Conservation (phyloP, 2,888 invertebrate genomes). For the Emmelina monodactyla region DNA sequence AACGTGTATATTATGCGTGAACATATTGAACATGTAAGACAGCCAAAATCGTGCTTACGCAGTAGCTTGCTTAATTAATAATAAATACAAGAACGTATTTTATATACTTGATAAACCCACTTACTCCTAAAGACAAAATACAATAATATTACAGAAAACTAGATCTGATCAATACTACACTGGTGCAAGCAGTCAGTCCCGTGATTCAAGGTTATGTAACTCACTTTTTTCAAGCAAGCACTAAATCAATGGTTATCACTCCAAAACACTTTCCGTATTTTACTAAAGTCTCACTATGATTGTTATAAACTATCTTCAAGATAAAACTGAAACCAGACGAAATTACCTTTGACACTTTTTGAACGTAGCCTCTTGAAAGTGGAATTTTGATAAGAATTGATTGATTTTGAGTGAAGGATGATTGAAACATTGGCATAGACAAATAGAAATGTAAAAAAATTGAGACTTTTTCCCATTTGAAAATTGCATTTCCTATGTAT, state of each 20-base stretch:
- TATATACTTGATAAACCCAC: too few species aligned
- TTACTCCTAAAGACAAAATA: background rate
- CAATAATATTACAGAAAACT: slow-evolving; percentile 21
- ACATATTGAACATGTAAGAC: too few species aligned
- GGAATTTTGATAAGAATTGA: slow-evolving; percentile 34
- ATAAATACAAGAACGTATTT: too few species aligned
- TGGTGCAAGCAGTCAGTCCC: slow-evolving; percentile 37
- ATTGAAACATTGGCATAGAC: too few species aligned
- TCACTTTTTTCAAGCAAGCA: slow-evolving; percentile 40
- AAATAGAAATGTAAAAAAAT: too few species aligned
- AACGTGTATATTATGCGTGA: too few species aligned
- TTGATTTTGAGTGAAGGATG: background rate
- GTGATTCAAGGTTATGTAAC: slow-evolving; percentile 67
- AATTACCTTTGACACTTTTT: slow-evolving; percentile 57
- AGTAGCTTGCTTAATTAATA: too few species aligned
- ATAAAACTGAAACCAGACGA: slow-evolving; percentile 14
- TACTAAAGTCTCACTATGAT: slow-evolving; percentile 7
- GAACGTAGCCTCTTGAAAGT: slow-evolving; percentile 35
- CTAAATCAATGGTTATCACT: slow-evolving; percentile 27
- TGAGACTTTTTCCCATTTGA: too few species aligned
- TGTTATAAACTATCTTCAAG: background rate
- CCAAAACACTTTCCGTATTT: slow-evolving; percentile 17
- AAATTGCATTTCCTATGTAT: too few species aligned
- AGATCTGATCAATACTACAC: slow-evolving; percentile 46
- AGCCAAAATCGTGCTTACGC: too few species aligned